Percentiles rank a stretch among this genome's conserved stretches.
phyloP scores from a whole-genome alignment of 2,888 invertebrate genomes.

The Glaucopsyche alexis region DNA sequence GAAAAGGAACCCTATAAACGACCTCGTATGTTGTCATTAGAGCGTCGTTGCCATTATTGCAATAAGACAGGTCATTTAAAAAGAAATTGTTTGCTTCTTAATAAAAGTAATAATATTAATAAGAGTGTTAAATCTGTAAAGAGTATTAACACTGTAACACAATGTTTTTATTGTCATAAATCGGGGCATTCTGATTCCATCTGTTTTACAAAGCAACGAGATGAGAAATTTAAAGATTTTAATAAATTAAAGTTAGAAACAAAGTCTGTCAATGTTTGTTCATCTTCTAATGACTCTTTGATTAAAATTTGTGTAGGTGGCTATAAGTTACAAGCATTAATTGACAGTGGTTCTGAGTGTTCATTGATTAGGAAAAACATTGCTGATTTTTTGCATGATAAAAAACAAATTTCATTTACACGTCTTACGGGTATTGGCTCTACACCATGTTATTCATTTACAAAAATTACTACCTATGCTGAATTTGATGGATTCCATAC shows the following conservation, averaged over 20 bases:
- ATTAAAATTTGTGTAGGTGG: neutral
- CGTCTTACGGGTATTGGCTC: constrained; percentile 11
- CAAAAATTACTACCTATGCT: no score
- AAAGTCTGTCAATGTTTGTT: constrained; percentile 2
- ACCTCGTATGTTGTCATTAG: no score
- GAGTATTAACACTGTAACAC: no score
- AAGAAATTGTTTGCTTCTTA: neutral
- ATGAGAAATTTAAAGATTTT: neutral
- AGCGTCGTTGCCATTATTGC: no score
- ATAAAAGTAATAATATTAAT: no score
- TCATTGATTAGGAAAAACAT: neutral
- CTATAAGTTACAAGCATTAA: neutral
- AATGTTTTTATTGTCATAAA: no score
- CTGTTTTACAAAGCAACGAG: no score
- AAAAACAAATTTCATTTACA: constrained; percentile 1
- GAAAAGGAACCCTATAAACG: no score
- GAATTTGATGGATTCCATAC: no score
- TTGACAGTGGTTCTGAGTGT: constrained; percentile 4
- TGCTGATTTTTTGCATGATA: neutral
- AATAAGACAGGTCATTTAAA: neutral
- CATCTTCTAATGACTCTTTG: neutral
- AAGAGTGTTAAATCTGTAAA: no score
- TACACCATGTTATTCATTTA: no score
- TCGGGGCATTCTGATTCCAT: no score
- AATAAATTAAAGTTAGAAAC: neutral